Base-by-base conservation (phyloP, 23 tunicate genomes). In the Styela clava region DNA sequence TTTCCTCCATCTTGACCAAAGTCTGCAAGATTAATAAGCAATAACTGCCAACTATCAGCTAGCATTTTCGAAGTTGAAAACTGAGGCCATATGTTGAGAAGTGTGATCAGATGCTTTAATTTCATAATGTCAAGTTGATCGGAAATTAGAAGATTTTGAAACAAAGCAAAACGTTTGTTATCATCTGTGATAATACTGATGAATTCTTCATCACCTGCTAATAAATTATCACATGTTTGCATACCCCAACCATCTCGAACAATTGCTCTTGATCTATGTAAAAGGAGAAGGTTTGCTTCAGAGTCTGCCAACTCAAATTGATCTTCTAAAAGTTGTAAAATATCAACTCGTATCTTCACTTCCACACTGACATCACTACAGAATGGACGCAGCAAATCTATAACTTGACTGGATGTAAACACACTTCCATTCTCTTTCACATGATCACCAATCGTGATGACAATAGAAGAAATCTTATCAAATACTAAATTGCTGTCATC, bases 321-420 rank as follows among this genome's bases (percentile, higher is more conserved):
- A 32, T 86, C 74, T 79, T 81, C 74, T 69, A 86, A 31, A 28
- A 86, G 35, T 72, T 86, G 83, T 69, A 86, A 35, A 21, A 79
- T 85, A 23, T 86, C 84, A n/a, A 86, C 83, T 34, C 72, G 70
- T 1, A 80, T 69, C 25, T 70, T 33, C 19, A 79, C 52, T 12
- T 71, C 65, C 1, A 86, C 69, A 20, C 30, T 12, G 32, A 32
- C 63, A 34, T 79, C 74, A 62, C 51, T 52, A 56, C 85, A 86
- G 22, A 80, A 70, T n/a, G 71, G 31, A 34, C 83, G 79, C 16
- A 86, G 52, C 31, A 82, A 37, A 44, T 52, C 81, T 26, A 76
- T 76, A 22, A 76, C 81, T 20, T 76, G 61, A 23, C 18, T 52
- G 1, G 81, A 76, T 26, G 24, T 76, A 12, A 76, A 37, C 16